Percentiles rank a stretch among this genome's conserved stretches.
These are phyloP conservation scores for Lithophane socia DNA, from an alignment of 2,888 invertebrate species.

Conservation along the genomic window DNA sequence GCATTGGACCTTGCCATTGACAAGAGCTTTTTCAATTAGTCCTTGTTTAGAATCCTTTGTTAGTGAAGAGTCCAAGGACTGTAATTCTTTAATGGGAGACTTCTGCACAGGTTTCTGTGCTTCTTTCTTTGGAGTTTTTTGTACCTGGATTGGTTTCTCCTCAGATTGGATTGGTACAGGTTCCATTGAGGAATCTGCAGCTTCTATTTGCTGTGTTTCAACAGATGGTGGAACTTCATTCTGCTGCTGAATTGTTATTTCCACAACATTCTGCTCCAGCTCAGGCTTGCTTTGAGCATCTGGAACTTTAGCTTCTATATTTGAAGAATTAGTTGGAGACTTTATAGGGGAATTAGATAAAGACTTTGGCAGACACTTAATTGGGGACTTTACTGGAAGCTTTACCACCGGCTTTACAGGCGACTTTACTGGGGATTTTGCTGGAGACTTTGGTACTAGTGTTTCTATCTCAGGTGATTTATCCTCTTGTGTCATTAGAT, in stretches of 20 bases:
- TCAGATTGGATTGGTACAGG: conserved; percentile 45
- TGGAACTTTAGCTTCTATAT: conserved; percentile 51
- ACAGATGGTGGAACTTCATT: conserved; percentile 41
- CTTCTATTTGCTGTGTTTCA: conserved; percentile 59
- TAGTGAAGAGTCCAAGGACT: conserved; percentile 28
- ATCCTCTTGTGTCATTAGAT: conserved; percentile 16
- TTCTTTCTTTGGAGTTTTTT: conserved; percentile 39
- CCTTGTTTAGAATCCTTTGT: conserved; percentile 57
- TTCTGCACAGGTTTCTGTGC: conserved; percentile 22
- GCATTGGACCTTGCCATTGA: conserved; percentile 59
- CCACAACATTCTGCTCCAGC: conserved; percentile 56
- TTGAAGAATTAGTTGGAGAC: conserved; percentile 49
- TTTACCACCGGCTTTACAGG: conserved; percentile 9
- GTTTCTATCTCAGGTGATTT: conserved; percentile 24
- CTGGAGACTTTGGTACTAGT: conserved; percentile 29
- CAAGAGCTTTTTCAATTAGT: conserved; percentile 41
- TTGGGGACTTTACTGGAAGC: conserved; percentile 20
- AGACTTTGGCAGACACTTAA: conserved; percentile 48
- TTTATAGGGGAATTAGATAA: conserved; percentile 30
- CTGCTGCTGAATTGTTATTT: conserved; percentile 21
- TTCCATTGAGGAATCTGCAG: conserved; percentile 71
- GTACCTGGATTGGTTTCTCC: conserved; percentile 17
- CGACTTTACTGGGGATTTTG: conserved; percentile 22
- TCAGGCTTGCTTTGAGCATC: conserved; percentile 55
- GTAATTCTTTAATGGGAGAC: conserved; percentile 53